Evolutionary conservation across 1,140 invertebrate species (phyloP), one percentile per base, ranked within the genome.

Genomic region (Dufourea novaeangliae): DNA sequence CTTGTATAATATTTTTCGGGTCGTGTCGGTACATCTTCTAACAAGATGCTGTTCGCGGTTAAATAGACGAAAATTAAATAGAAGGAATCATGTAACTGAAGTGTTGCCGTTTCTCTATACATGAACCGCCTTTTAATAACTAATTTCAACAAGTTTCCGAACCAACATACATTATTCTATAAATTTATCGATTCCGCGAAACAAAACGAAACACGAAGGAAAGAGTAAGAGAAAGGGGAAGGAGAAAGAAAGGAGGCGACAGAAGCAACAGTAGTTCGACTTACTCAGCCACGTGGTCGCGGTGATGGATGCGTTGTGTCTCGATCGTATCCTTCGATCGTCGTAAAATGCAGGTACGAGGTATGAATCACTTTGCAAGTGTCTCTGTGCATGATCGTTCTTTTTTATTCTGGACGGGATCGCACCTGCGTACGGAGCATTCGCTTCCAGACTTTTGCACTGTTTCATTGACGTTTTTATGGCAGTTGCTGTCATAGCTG

Each of bases 221-320:
- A 37, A 44, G 12, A 59, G 27, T 14, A 10, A 32, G 14, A 64
- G 34, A 44, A 25, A 34, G 12, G 7, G 32, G 3, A 17, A 4
- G 2, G 2, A 34, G 14, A 29, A 22, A 37, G 20, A n/a, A 25
- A 37, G 34, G 12, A n/a, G 25, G 8, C 37, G 34, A 54, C 8
- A 56, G 22, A 14, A 25, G 32, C 54, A 27, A 39, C 52, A 39
- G 69, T 78, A 32, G 46, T 70, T 82, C 6, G 83, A 91, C 91
- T 91, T 92, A 92, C 91, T 90, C 66, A 91, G 84, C 89, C 88
- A 91, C 87, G 86, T 91, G 88, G 83, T 82, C 71, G 79, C 79
- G 34, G 80, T 79, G 69, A 72, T 57, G 29, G 56, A 59, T 77
- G 71, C 46, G 27, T 56, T 84, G 68, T 59, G 70, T 80, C 77